Base-by-base conservation (phyloP, 2,113 vertebrate species). In the Synodontis membranacea region DNA sequence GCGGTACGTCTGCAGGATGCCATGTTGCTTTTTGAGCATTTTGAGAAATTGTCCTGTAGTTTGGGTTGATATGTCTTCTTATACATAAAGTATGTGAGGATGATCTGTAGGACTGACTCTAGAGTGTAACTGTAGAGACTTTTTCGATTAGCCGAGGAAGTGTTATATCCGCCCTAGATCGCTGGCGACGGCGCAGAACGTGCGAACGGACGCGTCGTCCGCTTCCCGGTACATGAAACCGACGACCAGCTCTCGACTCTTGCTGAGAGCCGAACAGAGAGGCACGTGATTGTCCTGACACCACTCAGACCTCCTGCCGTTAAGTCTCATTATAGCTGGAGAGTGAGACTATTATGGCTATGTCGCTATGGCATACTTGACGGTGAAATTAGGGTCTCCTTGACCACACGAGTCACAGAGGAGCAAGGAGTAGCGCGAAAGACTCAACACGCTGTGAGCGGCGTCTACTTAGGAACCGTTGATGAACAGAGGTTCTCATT, bases 191-290 rank as follows among this genome's bases (percentile, higher is more conserved):
- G 78, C 28, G 78, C n/a, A n/a, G n/a, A n/a, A n/a, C n/a, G n/a
- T 79, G 50, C 25, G 52, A 58, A 80, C 28, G 78, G 34, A 42
- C 58, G n/a, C 25, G 12, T 39, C 25, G 52, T 58, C 78, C 39
- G 78, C 78, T 80, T 80, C 76, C 76, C 56, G 50, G 4, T 56
- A 80, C 50, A 56, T 80, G 50, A 80, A 80, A 56, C 39, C 52
- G 42, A 5, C 39, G 21, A 58, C 34, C 52, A 42, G 52, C 23
- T 80, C 52, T 42, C 58, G 12, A 58, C 52, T 58, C 78, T 39
- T 80, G 52, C 23, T 80, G 78, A 58, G 34, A 80, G 76, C 50
- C 50, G 25, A 25, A 54, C 39, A 23, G 50, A 80, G 76, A 80
- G 52, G 50, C 31, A 37, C 56, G 56, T 39, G 50, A 58, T 56